A percentile compares a stretch with the other conserved stretches of the same genome.
These are phyloP conservation scores for Diplodus puntazzo DNA, from an alignment of 2,797 vertebrate species.

Conservation along the genomic window DNA sequence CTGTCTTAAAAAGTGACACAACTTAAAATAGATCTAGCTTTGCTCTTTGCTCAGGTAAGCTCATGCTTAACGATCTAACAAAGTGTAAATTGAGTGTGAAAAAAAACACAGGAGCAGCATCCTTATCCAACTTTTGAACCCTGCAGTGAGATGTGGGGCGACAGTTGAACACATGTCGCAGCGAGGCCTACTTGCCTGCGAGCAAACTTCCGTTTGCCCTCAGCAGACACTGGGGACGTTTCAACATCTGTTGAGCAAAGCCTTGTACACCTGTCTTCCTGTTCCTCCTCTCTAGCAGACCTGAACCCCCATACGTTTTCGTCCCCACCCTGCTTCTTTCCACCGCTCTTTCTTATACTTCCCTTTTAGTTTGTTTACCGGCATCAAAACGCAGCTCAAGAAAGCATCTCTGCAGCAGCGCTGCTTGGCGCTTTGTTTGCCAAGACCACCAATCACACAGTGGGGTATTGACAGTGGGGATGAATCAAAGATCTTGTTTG, in stretches of 20 bases:
- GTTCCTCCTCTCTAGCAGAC: slow-evolving; percentile 78
- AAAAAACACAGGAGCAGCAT: slow-evolving; percentile 37
- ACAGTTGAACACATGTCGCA: slow-evolving; percentile 76
- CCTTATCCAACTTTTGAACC: slow-evolving; percentile 54
- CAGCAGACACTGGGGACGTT: slow-evolving; percentile 80
- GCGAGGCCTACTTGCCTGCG: slow-evolving; percentile 64
- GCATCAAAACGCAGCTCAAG: slow-evolving; percentile 16
- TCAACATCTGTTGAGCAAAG: slow-evolving; percentile 84
- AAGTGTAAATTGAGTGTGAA: slow-evolving; percentile 13
- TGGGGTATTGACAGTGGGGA: slow-evolving; percentile 65
- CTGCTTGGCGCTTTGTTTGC: slow-evolving; percentile 29
- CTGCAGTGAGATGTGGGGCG: slow-evolving; percentile 41
- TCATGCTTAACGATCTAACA: neutral
- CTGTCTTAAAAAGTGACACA: neutral
- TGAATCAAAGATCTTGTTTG: slow-evolving; percentile 82
- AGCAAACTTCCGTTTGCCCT: slow-evolving; percentile 79
- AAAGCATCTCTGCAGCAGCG: slow-evolving; percentile 42
- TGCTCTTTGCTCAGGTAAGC: slow-evolving; percentile 11
- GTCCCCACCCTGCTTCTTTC: slow-evolving; percentile 60
- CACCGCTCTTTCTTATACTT: slow-evolving; percentile 55
- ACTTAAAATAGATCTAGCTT: slow-evolving; percentile 6
- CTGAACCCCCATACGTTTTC: slow-evolving; percentile 46
- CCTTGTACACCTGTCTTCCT: slow-evolving; percentile 84
- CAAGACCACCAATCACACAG: slow-evolving; percentile 70
- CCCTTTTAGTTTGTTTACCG: slow-evolving; percentile 61